Percentiles rank a stretch among this genome's conserved stretches.
Conservation (phyloP, 2,888 invertebrate species). For the Cantharis rustica region DNA sequence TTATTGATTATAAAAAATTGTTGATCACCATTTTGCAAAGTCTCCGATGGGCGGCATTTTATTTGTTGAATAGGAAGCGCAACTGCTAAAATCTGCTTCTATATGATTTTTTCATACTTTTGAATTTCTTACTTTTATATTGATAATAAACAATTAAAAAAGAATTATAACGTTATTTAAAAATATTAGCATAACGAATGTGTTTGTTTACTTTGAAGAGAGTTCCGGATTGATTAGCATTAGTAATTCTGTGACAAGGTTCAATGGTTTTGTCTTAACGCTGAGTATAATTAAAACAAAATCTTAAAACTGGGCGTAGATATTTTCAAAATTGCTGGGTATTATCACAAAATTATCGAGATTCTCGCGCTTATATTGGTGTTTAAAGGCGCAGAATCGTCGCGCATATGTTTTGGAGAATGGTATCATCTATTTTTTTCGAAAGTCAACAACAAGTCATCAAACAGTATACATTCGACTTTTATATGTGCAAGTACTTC, state of each 20-base stretch:
- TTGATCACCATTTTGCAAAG: too few species aligned
- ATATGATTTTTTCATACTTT: neutral
- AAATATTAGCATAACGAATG: neutral
- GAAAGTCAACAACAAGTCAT: slow-evolving; percentile 17
- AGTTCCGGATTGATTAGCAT: neutral
- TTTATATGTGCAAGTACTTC: slow-evolving; percentile 2
- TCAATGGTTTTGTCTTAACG: neutral
- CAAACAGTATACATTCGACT: slow-evolving; percentile 11
- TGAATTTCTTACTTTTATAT: neutral
- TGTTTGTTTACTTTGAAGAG: neutral
- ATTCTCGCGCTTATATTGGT: slow-evolving; percentile 21
- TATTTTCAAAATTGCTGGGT: slow-evolving; percentile 21
- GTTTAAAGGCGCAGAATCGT: slow-evolving; percentile 16
- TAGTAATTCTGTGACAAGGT: neutral
- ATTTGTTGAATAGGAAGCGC: neutral
- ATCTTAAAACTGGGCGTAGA: slow-evolving; percentile 13
- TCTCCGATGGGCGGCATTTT: too few species aligned
- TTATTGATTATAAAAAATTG: too few species aligned
- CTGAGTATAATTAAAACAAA: neutral
- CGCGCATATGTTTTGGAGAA: neutral
- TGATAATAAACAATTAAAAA: neutral
- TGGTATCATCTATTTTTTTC: slow-evolving; percentile 11
- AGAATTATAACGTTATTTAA: neutral
- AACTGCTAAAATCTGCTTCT: neutral
- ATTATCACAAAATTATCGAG: slow-evolving; percentile 24